phyloP scores from a whole-genome alignment of 1,140 invertebrate genomes.

The Bilobella aurantiaca region DNA sequence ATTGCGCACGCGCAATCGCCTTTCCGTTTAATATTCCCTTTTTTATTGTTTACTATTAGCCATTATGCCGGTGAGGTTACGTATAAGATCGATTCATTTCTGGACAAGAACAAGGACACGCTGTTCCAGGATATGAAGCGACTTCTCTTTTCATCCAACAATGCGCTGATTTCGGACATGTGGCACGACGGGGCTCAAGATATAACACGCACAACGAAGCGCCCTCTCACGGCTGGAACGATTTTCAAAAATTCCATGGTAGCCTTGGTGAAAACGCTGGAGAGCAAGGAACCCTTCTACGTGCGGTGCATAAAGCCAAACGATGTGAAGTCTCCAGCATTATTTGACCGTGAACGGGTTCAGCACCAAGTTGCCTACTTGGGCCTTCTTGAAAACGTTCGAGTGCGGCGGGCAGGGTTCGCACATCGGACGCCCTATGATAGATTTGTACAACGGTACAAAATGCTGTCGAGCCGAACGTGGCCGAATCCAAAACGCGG shows the following conservation, averaged over 20 bases:
- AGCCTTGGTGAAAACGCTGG: slow-evolving; percentile 73
- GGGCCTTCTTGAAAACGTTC: slow-evolving; percentile 78
- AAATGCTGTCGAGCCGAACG: slow-evolving; percentile 86
- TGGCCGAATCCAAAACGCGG: slow-evolving; percentile 65
- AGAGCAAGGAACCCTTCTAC: slow-evolving; percentile 89
- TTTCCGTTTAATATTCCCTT: neutral
- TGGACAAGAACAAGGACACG: slow-evolving; percentile 93
- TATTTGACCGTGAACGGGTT: slow-evolving; percentile 66
- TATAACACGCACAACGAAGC: slow-evolving; percentile 85
- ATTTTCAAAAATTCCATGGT: slow-evolving; percentile 92
- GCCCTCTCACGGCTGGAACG: slow-evolving; percentile 82
- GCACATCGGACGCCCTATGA: slow-evolving; percentile 82
- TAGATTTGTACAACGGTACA: slow-evolving; percentile 59
- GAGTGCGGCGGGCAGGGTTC: slow-evolving; percentile 86
- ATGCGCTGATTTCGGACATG: slow-evolving; percentile 68
- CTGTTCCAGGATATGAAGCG: slow-evolving; percentile 93
- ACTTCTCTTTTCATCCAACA: slow-evolving; percentile 68
- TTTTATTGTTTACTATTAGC: slow-evolving; percentile 45
- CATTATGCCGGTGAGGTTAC: slow-evolving; percentile 96
- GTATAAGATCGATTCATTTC: slow-evolving; percentile 77
- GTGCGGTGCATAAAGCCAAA: slow-evolving; percentile 81
- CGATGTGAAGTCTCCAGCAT: slow-evolving; percentile 71
- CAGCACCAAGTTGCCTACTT: slow-evolving; percentile 64
- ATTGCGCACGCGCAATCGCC: neutral
- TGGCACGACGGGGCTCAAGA: slow-evolving; percentile 89